A percentile compares a stretch with the other conserved stretches of the same genome.
phyloP scores from a whole-genome alignment of 1,140 invertebrate species.

The Spodoptera litura region DNA sequence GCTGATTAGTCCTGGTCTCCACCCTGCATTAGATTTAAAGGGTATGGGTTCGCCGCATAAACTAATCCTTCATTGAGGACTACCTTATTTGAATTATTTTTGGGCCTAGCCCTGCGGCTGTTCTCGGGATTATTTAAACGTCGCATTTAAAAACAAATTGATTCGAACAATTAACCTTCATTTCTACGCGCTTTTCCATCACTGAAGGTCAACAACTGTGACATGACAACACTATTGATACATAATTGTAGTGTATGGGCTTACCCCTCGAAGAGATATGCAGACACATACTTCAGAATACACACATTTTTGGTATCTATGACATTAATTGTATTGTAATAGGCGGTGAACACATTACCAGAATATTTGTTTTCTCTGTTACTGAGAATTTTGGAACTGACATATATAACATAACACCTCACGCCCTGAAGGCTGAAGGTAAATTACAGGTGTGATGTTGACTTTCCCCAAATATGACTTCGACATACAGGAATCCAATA shows the following conservation, averaged over 20 bases:
- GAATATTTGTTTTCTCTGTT: too few species aligned
- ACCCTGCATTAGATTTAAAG: constrained; percentile 76
- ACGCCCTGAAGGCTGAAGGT: too few species aligned
- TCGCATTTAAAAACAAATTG: constrained; percentile 46
- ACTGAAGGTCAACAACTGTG: constrained; percentile 2
- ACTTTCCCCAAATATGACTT: too few species aligned
- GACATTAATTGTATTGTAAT: too few species aligned
- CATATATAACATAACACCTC: too few species aligned
- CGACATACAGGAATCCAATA: too few species aligned
- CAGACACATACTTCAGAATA: too few species aligned
- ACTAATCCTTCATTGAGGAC: constrained; percentile 70
- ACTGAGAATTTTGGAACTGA: too few species aligned
- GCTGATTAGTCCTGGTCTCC: constrained; percentile 79
- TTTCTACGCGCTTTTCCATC: constrained; percentile 12
- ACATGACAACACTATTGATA: background rate
- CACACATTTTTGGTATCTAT: too few species aligned
- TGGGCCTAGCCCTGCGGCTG: constrained; percentile 40
- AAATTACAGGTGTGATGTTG: too few species aligned
- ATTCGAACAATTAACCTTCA: constrained; percentile 44
- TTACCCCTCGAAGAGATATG: too few species aligned
- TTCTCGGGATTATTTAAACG: constrained; percentile 49
- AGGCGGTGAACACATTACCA: too few species aligned
- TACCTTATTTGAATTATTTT: constrained; percentile 64
- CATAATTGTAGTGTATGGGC: background rate
- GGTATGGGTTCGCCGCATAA: constrained; percentile 69